Conservation (phyloP, 2,113 vertebrate species). For the Orcinus orca region DNA sequence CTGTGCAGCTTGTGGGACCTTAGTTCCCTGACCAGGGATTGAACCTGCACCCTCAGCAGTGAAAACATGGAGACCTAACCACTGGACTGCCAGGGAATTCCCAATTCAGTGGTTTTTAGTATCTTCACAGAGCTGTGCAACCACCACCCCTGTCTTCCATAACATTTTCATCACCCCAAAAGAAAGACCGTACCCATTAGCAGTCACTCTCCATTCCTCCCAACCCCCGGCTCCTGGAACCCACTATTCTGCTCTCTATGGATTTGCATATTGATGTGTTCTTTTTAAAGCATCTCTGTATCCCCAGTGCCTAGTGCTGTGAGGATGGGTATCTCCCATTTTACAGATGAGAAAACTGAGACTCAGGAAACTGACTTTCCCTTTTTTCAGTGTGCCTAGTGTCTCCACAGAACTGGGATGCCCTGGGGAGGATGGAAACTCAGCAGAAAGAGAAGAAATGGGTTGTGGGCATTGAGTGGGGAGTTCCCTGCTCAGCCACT, state of each 20-base stretch:
- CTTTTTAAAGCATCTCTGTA: not conserved
- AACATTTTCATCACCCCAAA: not conserved
- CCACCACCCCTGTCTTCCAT: not conserved
- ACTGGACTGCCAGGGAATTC: not conserved
- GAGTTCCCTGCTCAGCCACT: not conserved
- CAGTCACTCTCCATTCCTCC: not conserved
- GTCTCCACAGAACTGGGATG: not conserved
- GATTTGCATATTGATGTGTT: not conserved
- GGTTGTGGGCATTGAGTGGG: not conserved
- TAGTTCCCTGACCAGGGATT: not conserved
- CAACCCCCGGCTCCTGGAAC: accelerated
- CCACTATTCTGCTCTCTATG: not conserved
- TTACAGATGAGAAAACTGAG: not conserved
- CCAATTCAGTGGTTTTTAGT: not conserved
- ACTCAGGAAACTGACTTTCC: not conserved
- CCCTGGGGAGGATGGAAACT: not conserved
- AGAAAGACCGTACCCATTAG: not conserved
- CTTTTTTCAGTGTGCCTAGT: not conserved
- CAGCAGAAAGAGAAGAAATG: not conserved
- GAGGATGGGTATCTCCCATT: not conserved
- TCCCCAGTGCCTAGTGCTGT: not conserved
- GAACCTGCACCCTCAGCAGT: not conserved
- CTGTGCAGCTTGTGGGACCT: not conserved
- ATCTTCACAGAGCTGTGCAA: not conserved
- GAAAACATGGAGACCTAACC: not conserved